Base-by-base conservation (phyloP, 92 coral and sea anemone species). In the Porites cylindrica region DNA sequence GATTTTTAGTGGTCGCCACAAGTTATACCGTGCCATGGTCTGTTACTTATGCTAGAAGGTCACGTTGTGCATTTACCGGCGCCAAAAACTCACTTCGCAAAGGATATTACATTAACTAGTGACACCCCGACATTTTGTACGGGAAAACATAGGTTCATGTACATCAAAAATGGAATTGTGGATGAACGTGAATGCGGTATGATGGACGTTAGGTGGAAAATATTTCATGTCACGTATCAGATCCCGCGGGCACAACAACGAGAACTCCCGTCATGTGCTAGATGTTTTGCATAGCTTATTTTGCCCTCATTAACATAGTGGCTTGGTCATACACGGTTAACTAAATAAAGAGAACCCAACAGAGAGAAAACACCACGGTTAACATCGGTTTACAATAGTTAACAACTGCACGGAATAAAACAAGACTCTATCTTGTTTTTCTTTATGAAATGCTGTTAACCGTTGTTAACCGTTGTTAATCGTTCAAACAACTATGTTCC, bases 201-300 rank as follows among this genome's bases (percentile, higher is more conserved):
- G 29, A 26, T 26, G 29, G 29, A 26, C 29, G 29, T 26, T 26
- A 26, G 29, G 29, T 26, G 29, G 29, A 26, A 26, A 1, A 26
- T 26, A 26, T 26, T 26, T 26, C 26, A 66, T n/a, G 8, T 66
- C 26, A 66, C 23, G 71, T 2, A 66, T 66, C 71, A 66, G 26
- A 66, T 23, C 26, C 71, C 71, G 26, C 71, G 71, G 71, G 50
- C 9, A 18, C 71, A 66, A 16, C 26, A 66, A 66, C 71, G 10
- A 3, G 32, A 21, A 13, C 8, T 66, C 71, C 71, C 71, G 23
- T n/a, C 71, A 16, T 66, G 71, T 66, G 26, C 71, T 0, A 76
- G 19, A 2, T 76, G 80, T 59, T 76, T 76, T 56, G 66, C 66
- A 8, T 21, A 24, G 20, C 76, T 71, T 43, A 9, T 71, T 71